phyloP scores from a whole-genome alignment of 2,888 invertebrate genomes.

The Amphipoea oculea region DNA sequence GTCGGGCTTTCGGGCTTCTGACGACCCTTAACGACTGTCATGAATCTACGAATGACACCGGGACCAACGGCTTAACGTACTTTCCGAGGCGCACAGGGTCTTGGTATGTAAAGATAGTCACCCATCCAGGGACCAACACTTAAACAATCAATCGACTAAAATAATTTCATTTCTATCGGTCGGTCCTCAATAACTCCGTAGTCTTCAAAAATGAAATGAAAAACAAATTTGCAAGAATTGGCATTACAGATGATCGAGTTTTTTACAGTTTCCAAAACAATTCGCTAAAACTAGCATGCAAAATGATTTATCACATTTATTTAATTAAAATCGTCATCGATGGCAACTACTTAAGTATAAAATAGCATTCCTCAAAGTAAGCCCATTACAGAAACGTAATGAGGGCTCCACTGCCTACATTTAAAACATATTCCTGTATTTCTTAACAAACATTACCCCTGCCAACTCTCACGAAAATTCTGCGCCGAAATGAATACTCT shows the following conservation, averaged over 20 bases:
- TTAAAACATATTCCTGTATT: conserved; percentile 22
- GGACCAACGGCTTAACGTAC: too few relatives aligned
- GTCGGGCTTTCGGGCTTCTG: too few relatives aligned
- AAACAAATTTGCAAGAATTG: neutral
- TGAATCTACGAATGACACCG: too few relatives aligned
- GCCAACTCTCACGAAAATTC: conserved; percentile 18
- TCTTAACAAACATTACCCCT: conserved; percentile 13
- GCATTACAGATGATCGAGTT: too few relatives aligned
- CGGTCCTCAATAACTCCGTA: neutral
- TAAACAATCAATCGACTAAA: neutral
- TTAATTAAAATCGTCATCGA: neutral
- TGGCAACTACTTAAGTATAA: neutral
- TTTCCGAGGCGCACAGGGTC: too few relatives aligned
- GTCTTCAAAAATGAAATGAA: neutral
- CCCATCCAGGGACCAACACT: too few relatives aligned
- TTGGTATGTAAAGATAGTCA: too few relatives aligned
- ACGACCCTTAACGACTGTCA: too few relatives aligned
- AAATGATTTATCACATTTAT: too few relatives aligned
- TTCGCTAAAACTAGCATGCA: neutral
- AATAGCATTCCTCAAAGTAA: too few relatives aligned
- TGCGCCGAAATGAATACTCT: conserved; percentile 40
- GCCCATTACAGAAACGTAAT: too few relatives aligned
- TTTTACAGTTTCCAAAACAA: neutral
- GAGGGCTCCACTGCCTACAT: too few relatives aligned
- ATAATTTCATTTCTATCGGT: neutral